These are phyloP conservation scores for Synergus umbraculus DNA, from an alignment of 2,888 invertebrate species.

Conservation along the genomic window DNA sequence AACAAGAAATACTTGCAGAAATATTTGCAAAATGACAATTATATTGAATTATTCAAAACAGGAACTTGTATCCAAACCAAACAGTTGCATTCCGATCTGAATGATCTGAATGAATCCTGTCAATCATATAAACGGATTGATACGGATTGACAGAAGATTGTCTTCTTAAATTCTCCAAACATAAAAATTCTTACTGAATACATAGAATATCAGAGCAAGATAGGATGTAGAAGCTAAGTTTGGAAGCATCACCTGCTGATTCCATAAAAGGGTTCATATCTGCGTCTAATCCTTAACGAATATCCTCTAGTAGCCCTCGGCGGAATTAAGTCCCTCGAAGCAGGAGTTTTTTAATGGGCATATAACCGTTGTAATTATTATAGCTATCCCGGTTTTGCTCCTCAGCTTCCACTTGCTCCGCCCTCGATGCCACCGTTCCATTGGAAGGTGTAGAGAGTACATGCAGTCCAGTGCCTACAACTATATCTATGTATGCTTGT, in stretches of 20 bases:
- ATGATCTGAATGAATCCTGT: too few species aligned
- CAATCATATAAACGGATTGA: too few species aligned
- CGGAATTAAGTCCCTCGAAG: background rate
- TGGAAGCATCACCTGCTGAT: background rate
- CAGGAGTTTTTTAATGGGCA: background rate
- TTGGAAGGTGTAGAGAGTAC: background rate
- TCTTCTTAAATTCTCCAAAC: too few species aligned
- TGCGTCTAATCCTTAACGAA: background rate
- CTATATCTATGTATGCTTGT: conserved; percentile 1
- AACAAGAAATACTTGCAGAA: background rate
- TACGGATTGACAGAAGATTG: too few species aligned
- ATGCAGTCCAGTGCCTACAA: background rate
- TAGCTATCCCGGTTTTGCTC: conserved; percentile 61
- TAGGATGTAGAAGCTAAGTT: background rate
- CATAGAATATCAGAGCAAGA: too few species aligned
- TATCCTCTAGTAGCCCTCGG: background rate
- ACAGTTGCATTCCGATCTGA: too few species aligned
- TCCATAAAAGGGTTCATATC: background rate
- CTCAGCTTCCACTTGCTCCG: conserved; percentile 30
- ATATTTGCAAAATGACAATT: background rate
- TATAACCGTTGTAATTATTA: conserved; percentile 62
- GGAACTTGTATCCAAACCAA: too few species aligned
- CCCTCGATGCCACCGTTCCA: background rate
- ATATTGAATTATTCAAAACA: too few species aligned
- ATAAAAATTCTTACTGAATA: too few species aligned